Base-by-base conservation (phyloP, 2,113 vertebrate genomes). In the Chloropsis hardwickii region DNA sequence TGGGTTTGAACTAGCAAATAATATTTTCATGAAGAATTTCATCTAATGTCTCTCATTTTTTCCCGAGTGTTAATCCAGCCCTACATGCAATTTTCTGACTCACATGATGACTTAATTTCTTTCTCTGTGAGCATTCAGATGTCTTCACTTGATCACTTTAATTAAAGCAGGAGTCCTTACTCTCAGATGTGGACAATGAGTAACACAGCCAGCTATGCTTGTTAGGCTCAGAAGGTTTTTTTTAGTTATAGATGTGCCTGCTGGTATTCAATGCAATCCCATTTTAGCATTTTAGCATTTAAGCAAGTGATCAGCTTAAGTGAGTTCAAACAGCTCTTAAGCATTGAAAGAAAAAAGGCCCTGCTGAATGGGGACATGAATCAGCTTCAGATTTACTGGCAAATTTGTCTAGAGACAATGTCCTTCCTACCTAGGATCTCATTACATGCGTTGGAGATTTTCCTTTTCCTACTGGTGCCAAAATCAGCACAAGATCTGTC, bases 161-260 rank as follows among this genome's bases (percentile, higher is more conserved):
- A 95, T 96, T 96, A 97, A 86, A 93, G 66, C 72, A 88, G 65
- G 51, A 88, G 21, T 62, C 56, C 42, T 90, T 83, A 47, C 67
- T 25, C 33, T 96, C 58, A 83, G 14, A 86, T 29, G 58, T 35
- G 64, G 86, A 79, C 81, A 90, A 44, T 87, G 61, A 92, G 47
- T 51, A 77, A 81, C 47, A 28, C 54, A 94, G 80, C 33, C 67
- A 78, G 90, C 62, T 74, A n/a, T 66, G 42, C 91, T 70, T 77
- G 44, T 81, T 88, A 88, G 65, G 35, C 80, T 90, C 57, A 70
- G 77, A 90, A 91, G 69, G 3, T 25, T 54, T 19, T 47, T 82
- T 95, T 40, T 64, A 88, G 78, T 92, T 81, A 86, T 57, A 23
- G 44, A 35, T 72, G 58, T 73, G 67, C 77, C 76, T 86, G 27